Conservation (phyloP, 2,888 invertebrate genomes). For the Atrina japonica region DNA sequence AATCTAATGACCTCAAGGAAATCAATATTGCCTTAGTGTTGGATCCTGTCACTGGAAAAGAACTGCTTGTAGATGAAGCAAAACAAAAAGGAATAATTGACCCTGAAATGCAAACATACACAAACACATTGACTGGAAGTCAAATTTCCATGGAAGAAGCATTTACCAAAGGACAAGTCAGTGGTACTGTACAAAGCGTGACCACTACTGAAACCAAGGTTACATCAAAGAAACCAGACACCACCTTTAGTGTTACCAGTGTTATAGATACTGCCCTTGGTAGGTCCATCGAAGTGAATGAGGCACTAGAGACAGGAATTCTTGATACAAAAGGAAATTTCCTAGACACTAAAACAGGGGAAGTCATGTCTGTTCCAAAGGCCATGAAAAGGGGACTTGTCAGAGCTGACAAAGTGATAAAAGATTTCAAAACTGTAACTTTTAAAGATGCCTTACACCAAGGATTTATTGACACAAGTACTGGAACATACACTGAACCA, state of each 20-base stretch:
- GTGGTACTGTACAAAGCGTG: slow-evolving; percentile 89
- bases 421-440: slow-evolving; percentile 81
- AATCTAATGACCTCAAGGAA: slow-evolving; percentile 61
- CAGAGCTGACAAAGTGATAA: slow-evolving; percentile 60
- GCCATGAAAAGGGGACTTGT: slow-evolving; percentile 95
- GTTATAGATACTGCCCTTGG: slow-evolving; percentile 90
- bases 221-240: slow-evolving; percentile 60
- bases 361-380: slow-evolving; percentile 91
- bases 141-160: slow-evolving; percentile 91
- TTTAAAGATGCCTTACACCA: slow-evolving; percentile 90
- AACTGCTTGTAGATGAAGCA: slow-evolving; percentile 91
- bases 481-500: slow-evolving; percentile 87
- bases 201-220: slow-evolving; percentile 63
- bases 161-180: slow-evolving; percentile 87
- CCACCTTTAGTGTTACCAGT: slow-evolving; percentile 66
- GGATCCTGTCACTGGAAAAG: slow-evolving; percentile 89
- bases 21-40: slow-evolving; percentile 83
- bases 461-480: slow-evolving; percentile 84
- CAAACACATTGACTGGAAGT: slow-evolving; percentile 88
- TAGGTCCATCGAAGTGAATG: slow-evolving; percentile 88
- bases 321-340: slow-evolving; percentile 88
- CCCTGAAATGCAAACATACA: slow-evolving; percentile 91
- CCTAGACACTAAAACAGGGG: slow-evolving; percentile 89
- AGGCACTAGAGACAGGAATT: slow-evolving; percentile 92
- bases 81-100: slow-evolving; percentile 89